Evolutionary conservation across 2,113 vertebrate species (phyloP).

Genomic region (Muscicapa adusta): DNA sequence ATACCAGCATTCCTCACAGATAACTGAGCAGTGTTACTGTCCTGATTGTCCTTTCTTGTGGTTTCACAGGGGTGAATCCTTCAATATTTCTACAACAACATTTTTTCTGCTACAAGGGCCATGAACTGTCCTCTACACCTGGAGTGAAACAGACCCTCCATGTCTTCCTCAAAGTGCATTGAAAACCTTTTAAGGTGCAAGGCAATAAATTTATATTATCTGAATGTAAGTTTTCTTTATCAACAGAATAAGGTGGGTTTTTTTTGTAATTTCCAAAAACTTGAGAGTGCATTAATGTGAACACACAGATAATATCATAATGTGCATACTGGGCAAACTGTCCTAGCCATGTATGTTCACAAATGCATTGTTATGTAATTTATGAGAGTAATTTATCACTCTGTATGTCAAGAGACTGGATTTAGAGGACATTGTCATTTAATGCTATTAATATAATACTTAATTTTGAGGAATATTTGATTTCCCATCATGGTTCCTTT

Average conservation of each 20-base stretch:
- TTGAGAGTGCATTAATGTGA: background rate
- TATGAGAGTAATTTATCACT: background rate
- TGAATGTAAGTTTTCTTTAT: background rate
- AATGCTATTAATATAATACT: background rate
- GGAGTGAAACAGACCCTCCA: rapidly evolving
- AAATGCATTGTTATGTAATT: background rate
- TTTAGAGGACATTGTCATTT: background rate
- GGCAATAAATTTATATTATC: background rate
- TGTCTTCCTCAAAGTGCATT: background rate
- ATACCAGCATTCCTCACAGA: background rate
- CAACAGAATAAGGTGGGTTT: background rate
- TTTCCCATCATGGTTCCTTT: background rate
- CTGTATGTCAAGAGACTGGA: background rate
- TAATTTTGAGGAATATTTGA: background rate
- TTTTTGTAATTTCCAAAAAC: background rate
- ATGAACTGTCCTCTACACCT: background rate
- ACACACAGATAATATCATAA: background rate
- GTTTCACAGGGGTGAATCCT: background rate
- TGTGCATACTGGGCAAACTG: background rate
- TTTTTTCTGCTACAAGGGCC: background rate
- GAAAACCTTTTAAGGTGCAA: background rate
- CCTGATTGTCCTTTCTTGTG: background rate
- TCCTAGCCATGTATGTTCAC: background rate
- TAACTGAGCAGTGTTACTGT: background rate
- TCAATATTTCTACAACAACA: background rate